Base-by-base conservation (phyloP, 1,140 invertebrate species). In the Wasmannia auropunctata region DNA sequence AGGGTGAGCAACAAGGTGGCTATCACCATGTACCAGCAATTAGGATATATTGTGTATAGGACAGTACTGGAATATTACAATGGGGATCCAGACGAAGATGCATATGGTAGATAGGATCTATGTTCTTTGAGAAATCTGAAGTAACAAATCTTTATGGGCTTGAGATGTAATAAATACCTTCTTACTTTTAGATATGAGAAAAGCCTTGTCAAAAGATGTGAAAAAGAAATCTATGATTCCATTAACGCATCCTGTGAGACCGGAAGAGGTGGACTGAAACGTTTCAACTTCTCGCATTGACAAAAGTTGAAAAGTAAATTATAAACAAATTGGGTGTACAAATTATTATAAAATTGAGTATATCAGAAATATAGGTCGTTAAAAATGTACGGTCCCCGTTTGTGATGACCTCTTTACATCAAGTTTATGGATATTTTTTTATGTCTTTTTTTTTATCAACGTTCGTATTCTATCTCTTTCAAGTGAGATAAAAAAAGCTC, bases 21-120 rank as follows among this genome's bases (percentile, higher is more conserved):
- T 2, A 99, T 99, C 54, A 98, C 98, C 91, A 99, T 99, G 99
- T 99, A 99, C 94, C 97, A 98, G 90, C 98, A 98, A 94, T 95
- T 99, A 56, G 99, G 99, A n/a, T 99, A 99, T 94, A 98, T 98
- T 88, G 98, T 99, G 1, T 99, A 99, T 94, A 95, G 99, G 85
- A 98, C 98, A 60, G 98, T 99, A 67, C 95, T 99, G 69, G 99
- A 99, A 95, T 99, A 99, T 96, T 99, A 99, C 94, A 98, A 98
- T 62, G 98, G 98, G 49, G 98, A 99, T 95, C 98, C 98, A 37
- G 99, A 99, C 96, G 99, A 99, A 97, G 98, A 99, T 97, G 99
- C 99, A 86, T 99, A 98, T 97, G 99, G 98, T 99, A 96, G n/a
- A n/a, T 34, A 56, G 49, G 6, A 8, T 70, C n/a, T n/a, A n/a